phyloP scores from a whole-genome alignment of 2,888 invertebrate species.

The Fragum whitleyi region DNA sequence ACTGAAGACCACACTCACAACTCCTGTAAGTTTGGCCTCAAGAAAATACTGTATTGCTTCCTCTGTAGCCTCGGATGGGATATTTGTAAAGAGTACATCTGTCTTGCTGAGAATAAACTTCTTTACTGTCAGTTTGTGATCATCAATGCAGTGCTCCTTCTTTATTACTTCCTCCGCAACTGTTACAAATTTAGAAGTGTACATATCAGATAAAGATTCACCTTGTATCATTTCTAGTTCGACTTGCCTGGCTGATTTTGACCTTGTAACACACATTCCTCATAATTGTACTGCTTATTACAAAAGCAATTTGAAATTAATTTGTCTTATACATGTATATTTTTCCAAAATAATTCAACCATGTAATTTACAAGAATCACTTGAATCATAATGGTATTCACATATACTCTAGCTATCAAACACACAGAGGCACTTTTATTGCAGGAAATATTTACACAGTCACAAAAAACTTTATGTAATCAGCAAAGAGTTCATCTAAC shows the following conservation, averaged over 20 bases:
- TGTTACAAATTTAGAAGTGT: slow-evolving; percentile 8
- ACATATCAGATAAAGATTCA: background rate
- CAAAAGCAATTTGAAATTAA: too few species aligned
- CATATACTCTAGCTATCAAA: too few species aligned
- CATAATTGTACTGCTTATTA: too few species aligned
- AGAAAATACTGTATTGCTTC: slow-evolving; percentile 19
- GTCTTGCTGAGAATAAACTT: slow-evolving; percentile 24
- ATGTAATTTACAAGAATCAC: too few species aligned
- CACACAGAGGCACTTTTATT: too few species aligned
- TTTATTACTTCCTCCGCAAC: slow-evolving; percentile 24
- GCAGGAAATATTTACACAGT: too few species aligned
- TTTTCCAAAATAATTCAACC: too few species aligned
- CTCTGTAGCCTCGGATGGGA: slow-evolving; percentile 8
- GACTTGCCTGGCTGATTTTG: background rate
- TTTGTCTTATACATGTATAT: too few species aligned
- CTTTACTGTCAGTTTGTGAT: slow-evolving; percentile 1
- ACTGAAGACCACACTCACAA: slow-evolving; percentile 20
- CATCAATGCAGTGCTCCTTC: background rate
- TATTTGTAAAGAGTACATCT: slow-evolving; percentile 26
- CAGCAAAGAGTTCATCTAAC: too few species aligned
- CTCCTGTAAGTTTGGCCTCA: slow-evolving; percentile 36
- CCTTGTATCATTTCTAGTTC: background rate
- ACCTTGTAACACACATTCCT: background rate
- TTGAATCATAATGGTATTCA: too few species aligned
- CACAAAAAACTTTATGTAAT: too few species aligned